Percentiles rank a stretch among this genome's conserved stretches.
These are phyloP conservation scores for Neodon shergylaensis DNA, from an alignment of 2,113 vertebrate species.

Conservation along the genomic window DNA sequence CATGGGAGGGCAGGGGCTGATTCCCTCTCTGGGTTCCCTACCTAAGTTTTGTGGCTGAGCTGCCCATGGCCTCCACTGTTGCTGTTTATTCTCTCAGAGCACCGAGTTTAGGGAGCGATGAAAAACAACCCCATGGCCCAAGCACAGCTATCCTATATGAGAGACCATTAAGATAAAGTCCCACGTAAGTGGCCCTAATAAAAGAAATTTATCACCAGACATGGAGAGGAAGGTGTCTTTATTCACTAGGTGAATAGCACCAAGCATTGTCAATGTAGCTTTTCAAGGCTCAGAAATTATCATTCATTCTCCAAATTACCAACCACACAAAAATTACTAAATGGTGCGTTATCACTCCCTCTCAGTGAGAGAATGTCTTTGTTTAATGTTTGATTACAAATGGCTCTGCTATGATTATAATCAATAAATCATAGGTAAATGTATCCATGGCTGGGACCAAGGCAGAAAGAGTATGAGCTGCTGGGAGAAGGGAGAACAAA, in stretches of 20 bases:
- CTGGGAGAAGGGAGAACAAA: slow-evolving; percentile 73
- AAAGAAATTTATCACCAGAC: slow-evolving; percentile 91
- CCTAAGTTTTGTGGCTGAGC: slow-evolving; percentile 63
- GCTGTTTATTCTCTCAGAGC: slow-evolving; percentile 84
- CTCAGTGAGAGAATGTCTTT: slow-evolving; percentile 88
- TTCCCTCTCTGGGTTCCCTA: background rate
- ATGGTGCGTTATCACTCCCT: slow-evolving; percentile 89
- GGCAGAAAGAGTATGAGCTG: slow-evolving; percentile 69
- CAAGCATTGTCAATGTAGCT: slow-evolving; percentile 85
- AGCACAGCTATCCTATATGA: slow-evolving; percentile 84
- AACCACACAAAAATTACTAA: slow-evolving; percentile 89
- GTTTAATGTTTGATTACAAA: slow-evolving; percentile 88
- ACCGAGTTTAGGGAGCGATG: slow-evolving; percentile 80
- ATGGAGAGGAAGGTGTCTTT: slow-evolving; percentile 86
- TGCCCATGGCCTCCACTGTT: slow-evolving; percentile 61
- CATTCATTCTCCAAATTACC: slow-evolving; percentile 91
- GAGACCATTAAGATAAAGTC: slow-evolving; percentile 90
- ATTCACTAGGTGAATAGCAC: slow-evolving; percentile 87
- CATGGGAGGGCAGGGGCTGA: fast-evolving
- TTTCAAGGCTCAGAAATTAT: slow-evolving; percentile 88
- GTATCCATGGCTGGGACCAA: slow-evolving; percentile 69
- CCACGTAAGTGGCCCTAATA: slow-evolving; percentile 88
- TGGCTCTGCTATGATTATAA: slow-evolving; percentile 86
- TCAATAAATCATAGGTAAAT: slow-evolving; percentile 90
- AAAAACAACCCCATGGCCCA: slow-evolving; percentile 83